Conservation (phyloP, 2,888 invertebrate species). For the Drosophila fulvimacula region DNA sequence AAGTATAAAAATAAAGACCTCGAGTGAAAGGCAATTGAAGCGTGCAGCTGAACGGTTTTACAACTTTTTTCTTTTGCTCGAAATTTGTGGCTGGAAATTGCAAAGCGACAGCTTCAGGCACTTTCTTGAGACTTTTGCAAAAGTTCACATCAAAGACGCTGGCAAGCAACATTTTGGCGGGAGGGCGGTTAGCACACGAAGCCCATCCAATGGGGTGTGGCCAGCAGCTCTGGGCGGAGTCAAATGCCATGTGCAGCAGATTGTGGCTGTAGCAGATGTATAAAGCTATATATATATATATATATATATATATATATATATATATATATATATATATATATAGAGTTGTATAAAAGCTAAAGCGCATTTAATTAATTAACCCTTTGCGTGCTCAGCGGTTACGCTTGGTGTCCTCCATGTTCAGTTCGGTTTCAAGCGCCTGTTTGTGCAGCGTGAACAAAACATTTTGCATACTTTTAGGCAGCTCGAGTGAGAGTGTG, state of each 20-base stretch:
- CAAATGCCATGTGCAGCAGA: slow-evolving; percentile 13
- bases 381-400: slow-evolving; percentile 78
- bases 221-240: slow-evolving; percentile 42
- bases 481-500: slow-evolving; percentile 23
- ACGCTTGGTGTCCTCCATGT: slow-evolving; percentile 59
- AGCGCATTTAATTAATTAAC: slow-evolving; percentile 81
- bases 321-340: no score
- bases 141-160: slow-evolving; percentile 68
- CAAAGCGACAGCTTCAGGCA: slow-evolving; percentile 61
- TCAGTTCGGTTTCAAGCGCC: slow-evolving; percentile 45
- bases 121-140: slow-evolving; percentile 37
- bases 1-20: slow-evolving; percentile 2
- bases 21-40: slow-evolving; percentile 45
- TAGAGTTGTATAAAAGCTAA: slow-evolving; percentile 30
- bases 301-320: no score
- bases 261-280: slow-evolving; percentile 4
- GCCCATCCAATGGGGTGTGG: slow-evolving; percentile 44
- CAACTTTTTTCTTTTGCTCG: slow-evolving; percentile 19
- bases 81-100: slow-evolving; percentile 57
- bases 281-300: no score
- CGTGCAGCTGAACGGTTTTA: slow-evolving; percentile 34
- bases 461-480: slow-evolving; percentile 71
- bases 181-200: slow-evolving; percentile 1
- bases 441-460: slow-evolving; percentile 66
- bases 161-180: slow-evolving; percentile 5